Percentiles rank a stretch among this genome's conserved stretches.
phyloP scores from a whole-genome alignment of 2,113 vertebrate species.

The Hemiprocne comata region DNA sequence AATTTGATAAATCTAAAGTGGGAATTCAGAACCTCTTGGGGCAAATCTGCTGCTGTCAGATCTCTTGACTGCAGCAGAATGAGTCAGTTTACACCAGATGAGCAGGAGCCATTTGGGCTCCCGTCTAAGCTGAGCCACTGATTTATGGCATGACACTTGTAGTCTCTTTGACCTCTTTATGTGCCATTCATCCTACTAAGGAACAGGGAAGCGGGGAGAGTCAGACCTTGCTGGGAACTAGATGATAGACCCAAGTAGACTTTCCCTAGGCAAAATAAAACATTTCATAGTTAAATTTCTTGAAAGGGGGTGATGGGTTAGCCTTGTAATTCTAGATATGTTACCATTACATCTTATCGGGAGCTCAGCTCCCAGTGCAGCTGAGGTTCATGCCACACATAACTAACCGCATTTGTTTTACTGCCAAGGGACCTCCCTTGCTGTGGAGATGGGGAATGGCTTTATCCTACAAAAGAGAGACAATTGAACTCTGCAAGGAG shows the following conservation, averaged over 20 bases:
- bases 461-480: conserved; percentile 24
- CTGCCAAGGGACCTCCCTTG: conserved; percentile 53
- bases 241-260: background rate
- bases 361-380: conserved; percentile 37
- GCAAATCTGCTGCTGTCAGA: conserved; percentile 34
- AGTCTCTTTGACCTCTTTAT: conserved; percentile 36
- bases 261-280: conserved; percentile 43
- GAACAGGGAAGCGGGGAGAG: background rate
- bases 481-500: conserved; percentile 44
- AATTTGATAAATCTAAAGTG: conserved; percentile 7
- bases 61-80: conserved; percentile 12
- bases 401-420: conserved; percentile 67
- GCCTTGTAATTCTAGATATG: conserved; percentile 11
- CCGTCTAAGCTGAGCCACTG: conserved; percentile 5
- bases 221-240: background rate
- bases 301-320: conserved; percentile 20
- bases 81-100: conserved; percentile 20
- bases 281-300: conserved; percentile 56
- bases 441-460: background rate
- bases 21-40: conserved; percentile 31
- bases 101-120: conserved; percentile 42
- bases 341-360: background rate
- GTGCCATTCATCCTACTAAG: background rate
- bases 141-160: conserved; percentile 20
- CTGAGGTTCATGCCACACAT: conserved; percentile 61